Conservation (phyloP, 2,113 vertebrate species). For the Brienomyrus brachyistius region DNA sequence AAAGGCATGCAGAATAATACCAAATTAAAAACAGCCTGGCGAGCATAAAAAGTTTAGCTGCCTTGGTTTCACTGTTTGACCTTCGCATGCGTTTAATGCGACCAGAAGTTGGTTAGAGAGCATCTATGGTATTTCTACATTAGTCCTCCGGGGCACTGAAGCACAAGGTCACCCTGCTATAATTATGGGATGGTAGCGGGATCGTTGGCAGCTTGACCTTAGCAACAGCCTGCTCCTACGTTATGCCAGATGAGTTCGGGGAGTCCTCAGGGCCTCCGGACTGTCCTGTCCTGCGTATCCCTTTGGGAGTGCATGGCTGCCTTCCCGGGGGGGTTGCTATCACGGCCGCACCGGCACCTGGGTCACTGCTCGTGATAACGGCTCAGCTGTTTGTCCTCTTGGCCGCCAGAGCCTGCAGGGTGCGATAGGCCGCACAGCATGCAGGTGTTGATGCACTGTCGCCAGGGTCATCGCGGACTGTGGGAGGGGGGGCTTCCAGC, state of each 20-base stretch:
- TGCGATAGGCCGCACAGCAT: slow-evolving; percentile 48
- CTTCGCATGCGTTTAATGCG: neutral
- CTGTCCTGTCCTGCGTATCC: slow-evolving; percentile 21
- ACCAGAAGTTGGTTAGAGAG: neutral
- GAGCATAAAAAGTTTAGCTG: neutral
- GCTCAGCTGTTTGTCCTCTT: slow-evolving; percentile 38
- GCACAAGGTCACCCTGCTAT: slow-evolving; percentile 34
- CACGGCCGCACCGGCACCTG: slow-evolving; percentile 28
- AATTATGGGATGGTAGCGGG: slow-evolving; percentile 20
- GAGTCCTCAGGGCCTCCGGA: slow-evolving; percentile 34
- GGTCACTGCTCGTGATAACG: slow-evolving; percentile 51
- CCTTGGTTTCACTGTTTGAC: neutral
- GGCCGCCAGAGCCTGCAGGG: slow-evolving; percentile 54
- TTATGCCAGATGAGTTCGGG: neutral
- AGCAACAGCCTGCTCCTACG: neutral
- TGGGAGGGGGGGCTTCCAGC: slow-evolving; percentile 29
- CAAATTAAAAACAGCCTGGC: neutral
- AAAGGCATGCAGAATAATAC: neutral
- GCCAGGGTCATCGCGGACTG: slow-evolving; percentile 35
- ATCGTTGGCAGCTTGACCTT: slow-evolving; percentile 12
- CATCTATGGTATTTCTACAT: neutral
- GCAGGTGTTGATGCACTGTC: slow-evolving; percentile 28
- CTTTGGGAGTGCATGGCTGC: neutral
- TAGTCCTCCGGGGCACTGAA: slow-evolving; percentile 24
- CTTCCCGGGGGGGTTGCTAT: slow-evolving; percentile 14